Evolutionary conservation across 2,797 vertebrate genomes (phyloP).

Genomic region (Alfaro cultratus): DNA sequence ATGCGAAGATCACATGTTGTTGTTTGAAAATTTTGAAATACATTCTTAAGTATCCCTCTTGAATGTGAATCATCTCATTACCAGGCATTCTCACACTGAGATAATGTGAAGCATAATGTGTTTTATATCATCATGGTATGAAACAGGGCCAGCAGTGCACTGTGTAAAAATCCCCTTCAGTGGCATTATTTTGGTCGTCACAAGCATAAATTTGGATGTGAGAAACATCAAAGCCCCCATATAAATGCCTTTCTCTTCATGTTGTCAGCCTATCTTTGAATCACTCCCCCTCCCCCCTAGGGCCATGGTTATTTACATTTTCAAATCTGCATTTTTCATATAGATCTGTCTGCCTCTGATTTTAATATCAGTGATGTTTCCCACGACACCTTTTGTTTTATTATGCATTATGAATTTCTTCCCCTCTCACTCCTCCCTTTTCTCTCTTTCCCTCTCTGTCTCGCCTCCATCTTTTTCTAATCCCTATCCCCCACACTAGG

Average conservation of each 20-base stretch:
- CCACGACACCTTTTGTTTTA: constrained; percentile 90
- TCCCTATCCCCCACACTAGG: constrained; percentile 89
- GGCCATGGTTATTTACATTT: constrained; percentile 87
- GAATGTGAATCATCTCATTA: constrained; percentile 81
- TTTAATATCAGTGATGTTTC: constrained; percentile 90
- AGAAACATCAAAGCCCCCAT: constrained; percentile 81
- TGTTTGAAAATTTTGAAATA: constrained; percentile 74
- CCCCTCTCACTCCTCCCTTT: constrained; percentile 78
- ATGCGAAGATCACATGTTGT: constrained; percentile 76
- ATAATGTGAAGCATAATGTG: constrained; percentile 79
- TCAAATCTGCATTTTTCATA: constrained; percentile 91
- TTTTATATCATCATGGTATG: constrained; percentile 78
- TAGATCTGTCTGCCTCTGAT: constrained; percentile 88
- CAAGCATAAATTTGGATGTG: constrained; percentile 82
- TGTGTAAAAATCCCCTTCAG: constrained; percentile 79
- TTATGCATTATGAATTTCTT: constrained; percentile 90
- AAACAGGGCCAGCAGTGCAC: constrained; percentile 75
- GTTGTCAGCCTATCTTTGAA: constrained; percentile 87
- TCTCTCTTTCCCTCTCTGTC: constrained; percentile 58
- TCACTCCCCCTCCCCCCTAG: constrained; percentile 81
- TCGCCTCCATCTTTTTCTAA: constrained; percentile 86
- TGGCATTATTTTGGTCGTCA: constrained; percentile 81
- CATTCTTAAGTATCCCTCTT: constrained; percentile 76
- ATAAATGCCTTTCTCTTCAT: constrained; percentile 81
- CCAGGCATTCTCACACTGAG: constrained; percentile 77